These are phyloP conservation scores for Tromatobia lineatoria DNA, from an alignment of 2,888 invertebrate species.

Conservation along the genomic window DNA sequence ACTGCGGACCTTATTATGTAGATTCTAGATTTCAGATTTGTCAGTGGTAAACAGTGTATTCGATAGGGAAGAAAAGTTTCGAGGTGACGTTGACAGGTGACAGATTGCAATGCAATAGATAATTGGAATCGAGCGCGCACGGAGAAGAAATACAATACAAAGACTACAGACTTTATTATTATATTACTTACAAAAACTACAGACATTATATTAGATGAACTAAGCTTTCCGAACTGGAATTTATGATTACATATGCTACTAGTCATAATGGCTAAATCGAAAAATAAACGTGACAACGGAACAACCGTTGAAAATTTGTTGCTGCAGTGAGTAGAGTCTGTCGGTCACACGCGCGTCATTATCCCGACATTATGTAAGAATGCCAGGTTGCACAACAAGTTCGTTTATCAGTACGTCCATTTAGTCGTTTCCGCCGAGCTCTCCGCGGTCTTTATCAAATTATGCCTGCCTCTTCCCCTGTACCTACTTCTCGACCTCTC, in stretches of 20 bases:
- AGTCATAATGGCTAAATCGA: not conserved
- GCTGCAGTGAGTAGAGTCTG: slow-evolving; percentile 9
- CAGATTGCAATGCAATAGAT: not conserved
- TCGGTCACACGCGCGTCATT: slow-evolving; percentile 65
- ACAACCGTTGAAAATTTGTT: slow-evolving; percentile 48
- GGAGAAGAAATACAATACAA: not conserved
- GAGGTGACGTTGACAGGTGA: not conserved
- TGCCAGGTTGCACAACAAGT: slow-evolving; percentile 79
- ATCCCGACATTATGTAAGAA: slow-evolving; percentile 71
- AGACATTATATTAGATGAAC: not conserved
- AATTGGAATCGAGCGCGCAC: not conserved
- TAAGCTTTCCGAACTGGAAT: not conserved
- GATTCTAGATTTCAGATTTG: too few species aligned
- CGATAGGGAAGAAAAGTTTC: not conserved
- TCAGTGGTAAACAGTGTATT: not conserved
- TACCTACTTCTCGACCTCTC: slow-evolving; percentile 30
- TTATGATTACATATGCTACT: not conserved
- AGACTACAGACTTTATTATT: not conserved
- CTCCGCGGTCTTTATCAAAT: slow-evolving; percentile 78
- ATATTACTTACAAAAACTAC: too few species aligned
- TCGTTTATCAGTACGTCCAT: slow-evolving; percentile 77
- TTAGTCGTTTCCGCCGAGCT: slow-evolving; percentile 79
- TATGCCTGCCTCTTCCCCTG: slow-evolving; percentile 69
- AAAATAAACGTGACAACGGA: slow-evolving; percentile 19
- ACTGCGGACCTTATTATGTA: too few species aligned